Conservation (phyloP, 2,113 vertebrate genomes). For the Pantherophis guttatus region DNA sequence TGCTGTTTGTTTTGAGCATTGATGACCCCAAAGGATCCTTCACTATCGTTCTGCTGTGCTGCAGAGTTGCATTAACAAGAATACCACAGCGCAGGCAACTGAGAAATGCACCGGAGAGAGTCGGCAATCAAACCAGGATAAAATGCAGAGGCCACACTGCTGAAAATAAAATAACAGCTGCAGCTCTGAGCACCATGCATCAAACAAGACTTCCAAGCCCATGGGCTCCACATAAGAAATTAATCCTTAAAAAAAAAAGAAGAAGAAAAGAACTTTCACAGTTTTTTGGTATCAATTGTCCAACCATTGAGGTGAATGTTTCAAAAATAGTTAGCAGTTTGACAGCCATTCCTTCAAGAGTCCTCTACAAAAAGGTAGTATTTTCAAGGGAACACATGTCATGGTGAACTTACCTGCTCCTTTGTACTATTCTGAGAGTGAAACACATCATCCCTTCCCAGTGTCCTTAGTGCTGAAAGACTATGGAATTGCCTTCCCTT, state of each 20-base stretch:
- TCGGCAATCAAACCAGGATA: neutral
- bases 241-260: neutral
- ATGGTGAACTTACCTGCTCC: neutral
- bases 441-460: neutral
- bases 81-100: neutral
- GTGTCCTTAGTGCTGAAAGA: neutral
- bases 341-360: conserved; percentile 26
- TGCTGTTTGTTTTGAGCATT: neutral
- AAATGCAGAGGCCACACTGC: neutral
- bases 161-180: neutral
- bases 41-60: too few species aligned
- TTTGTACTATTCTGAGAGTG: neutral
- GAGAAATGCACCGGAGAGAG: neutral
- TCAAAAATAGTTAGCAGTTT: conserved; percentile 90
- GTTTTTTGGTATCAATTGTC: conserved; percentile 36
- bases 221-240: neutral
- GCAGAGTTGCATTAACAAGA: neutral
- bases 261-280: conserved; percentile 6
- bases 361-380: conserved; percentile 1
- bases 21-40: neutral
- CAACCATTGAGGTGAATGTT: conserved; percentile 61
- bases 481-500: neutral
- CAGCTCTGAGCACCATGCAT: neutral
- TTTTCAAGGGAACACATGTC: neutral
- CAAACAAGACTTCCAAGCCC: neutral